Conservation (phyloP, 2,888 invertebrate species). For the Xestia xanthographa region DNA sequence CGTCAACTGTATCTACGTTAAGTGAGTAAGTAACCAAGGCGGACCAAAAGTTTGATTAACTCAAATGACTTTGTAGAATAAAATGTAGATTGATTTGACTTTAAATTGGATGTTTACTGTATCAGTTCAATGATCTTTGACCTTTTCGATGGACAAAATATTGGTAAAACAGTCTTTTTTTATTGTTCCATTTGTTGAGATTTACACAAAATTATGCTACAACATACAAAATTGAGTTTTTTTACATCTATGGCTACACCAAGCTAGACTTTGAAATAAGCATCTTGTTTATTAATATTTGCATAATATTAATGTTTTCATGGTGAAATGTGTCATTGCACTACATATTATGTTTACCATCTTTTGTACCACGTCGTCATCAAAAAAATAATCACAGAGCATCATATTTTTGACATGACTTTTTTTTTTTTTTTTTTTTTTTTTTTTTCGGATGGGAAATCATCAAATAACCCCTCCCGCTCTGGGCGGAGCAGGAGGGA, state of each 20-base stretch:
- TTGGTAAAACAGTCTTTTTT: background rate
- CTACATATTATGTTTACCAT: background rate
- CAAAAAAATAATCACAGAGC: no score
- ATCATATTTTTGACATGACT: no score
- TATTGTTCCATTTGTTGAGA: background rate
- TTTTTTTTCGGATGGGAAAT: no score
- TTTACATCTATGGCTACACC: background rate
- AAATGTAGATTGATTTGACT: conserved; percentile 22
- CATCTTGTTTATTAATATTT: no score
- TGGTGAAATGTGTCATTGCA: background rate
- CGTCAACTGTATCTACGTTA: background rate
- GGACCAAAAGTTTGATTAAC: conserved; percentile 25
- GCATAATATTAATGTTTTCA: no score
- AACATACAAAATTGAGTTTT: background rate
- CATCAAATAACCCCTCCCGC: no score
- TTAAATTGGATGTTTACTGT: conserved; percentile 21
- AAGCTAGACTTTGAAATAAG: background rate
- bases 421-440: no score
- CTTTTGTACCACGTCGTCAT: no score
- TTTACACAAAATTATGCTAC: background rate
- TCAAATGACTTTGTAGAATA: conserved; percentile 21
- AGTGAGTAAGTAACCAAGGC: background rate
- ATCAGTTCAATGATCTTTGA: conserved; percentile 13
- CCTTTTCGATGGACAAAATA: background rate
- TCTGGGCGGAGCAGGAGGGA: no score